Conservation (phyloP, 2,797 vertebrate species). For the Perodicticus potto region DNA sequence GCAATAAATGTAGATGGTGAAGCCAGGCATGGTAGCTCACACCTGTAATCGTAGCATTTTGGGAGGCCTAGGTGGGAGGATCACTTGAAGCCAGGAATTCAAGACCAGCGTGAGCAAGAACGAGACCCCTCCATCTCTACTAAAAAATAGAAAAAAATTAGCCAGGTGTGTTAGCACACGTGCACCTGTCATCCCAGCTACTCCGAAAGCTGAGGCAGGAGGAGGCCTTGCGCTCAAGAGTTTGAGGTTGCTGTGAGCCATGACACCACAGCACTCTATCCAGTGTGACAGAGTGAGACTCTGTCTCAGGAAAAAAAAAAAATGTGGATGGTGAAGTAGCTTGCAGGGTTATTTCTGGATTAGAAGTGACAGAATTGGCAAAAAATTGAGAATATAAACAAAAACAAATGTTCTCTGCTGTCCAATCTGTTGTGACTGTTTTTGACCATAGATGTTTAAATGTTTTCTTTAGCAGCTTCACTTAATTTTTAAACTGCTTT, state of each 20-base stretch:
- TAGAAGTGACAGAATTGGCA: not conserved
- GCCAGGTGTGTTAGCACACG: not conserved
- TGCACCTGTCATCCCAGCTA: not conserved
- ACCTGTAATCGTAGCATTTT: not conserved
- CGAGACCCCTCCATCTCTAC: not conserved
- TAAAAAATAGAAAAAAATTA: not conserved
- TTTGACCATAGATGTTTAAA: not conserved
- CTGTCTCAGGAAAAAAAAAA: not conserved
- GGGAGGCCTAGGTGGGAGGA: not conserved
- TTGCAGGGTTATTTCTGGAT: not conserved
- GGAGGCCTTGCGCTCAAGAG: not conserved
- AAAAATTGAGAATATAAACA: not conserved
- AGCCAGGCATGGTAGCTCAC: not conserved
- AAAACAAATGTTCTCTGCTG: not conserved
- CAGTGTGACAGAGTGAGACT: too few species aligned
- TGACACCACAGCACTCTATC: not conserved
- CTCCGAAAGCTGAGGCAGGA: not conserved
- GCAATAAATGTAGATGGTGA: not conserved
- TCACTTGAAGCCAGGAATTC: not conserved
- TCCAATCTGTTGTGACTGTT: not conserved
- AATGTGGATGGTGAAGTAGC: not conserved
- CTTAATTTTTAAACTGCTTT: not conserved
- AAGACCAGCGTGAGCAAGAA: not conserved
- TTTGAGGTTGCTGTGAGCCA: not conserved
- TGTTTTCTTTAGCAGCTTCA: not conserved